Conservation (phyloP, 2,113 vertebrate species). For the Neoarius graeffei region DNA sequence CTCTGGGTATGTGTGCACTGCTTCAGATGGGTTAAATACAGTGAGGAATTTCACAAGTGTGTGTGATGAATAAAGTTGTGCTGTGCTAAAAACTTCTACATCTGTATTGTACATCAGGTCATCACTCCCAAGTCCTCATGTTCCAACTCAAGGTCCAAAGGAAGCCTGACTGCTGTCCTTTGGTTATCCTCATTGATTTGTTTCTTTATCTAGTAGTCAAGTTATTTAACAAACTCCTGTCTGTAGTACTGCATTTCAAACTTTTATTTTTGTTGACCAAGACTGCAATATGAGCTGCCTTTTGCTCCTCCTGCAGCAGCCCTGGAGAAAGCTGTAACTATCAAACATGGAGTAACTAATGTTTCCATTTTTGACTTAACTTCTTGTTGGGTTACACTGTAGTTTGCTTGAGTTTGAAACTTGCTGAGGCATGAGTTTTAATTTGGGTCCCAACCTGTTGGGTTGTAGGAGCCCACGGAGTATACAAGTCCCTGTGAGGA, state of each 20-base stretch:
- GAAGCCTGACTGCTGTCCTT: neutral
- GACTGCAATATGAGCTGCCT: no score
- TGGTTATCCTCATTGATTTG: neutral
- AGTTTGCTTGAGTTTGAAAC: neutral
- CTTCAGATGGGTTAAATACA: no score
- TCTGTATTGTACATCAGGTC: neutral
- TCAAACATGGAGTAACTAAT: no score
- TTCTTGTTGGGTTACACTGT: neutral
- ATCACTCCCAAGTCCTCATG: neutral
- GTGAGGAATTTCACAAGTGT: no score
- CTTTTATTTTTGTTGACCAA: no score
- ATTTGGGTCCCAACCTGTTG: neutral
- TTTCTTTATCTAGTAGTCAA: neutral
- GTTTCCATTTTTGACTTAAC: neutral
- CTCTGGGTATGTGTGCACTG: no score
- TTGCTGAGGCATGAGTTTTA: neutral
- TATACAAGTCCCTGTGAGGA: conserved; percentile 20
- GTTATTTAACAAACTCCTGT: neutral
- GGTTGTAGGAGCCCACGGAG: conserved; percentile 48
- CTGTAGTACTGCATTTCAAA: no score
- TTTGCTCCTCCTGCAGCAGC: no score
- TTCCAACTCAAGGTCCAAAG: neutral
- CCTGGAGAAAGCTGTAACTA: neutral
- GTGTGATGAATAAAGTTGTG: no score
- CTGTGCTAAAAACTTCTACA: no score